Evolutionary conservation across 2,888 invertebrate genomes (phyloP), one percentile per base, ranked within the genome.

Genomic region (Lochmaea crataegi): DNA sequence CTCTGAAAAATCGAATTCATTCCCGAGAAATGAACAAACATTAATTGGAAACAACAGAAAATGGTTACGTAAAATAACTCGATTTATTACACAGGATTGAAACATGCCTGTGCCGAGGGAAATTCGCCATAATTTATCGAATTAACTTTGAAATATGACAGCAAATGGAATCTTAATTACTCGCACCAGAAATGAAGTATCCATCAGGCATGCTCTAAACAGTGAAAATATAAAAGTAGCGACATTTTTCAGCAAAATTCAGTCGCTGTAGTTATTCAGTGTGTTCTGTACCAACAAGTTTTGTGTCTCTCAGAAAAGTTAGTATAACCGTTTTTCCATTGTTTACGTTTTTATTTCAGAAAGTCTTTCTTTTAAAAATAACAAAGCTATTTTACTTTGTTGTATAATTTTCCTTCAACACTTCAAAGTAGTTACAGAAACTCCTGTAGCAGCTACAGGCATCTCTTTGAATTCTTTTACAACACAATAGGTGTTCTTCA

Each of bases 91-190:
- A 1, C 38, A 38, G 42, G 65, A 64, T 74, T 56, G 66, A 70
- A 71, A 70, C 61, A 64, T 65, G 65, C 60, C 61, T 78, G 32
- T 7, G 72, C 78, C 53, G 42, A 45, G 81, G 80, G 81, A 80
- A 80, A 80, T 80, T 53, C 66, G 65, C 65, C 60, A 26, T 56
- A 68, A 57, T 70, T 80, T 77, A 81, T 80, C 79, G 75, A 78
- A 80, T 81, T 80, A 77, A 67, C 74, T 75, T 71, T 60, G 58
- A 70, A 75, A 71, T 78, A 18, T 76, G 73, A 76, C 70, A 72
- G 73, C 73, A 79, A 80, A 80, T 80, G 78, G 80, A 76, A 76
- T 72, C 69, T 71, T 79, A 80, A 80, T 81, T 77, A 76, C 73
- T 77, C 77, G 72, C 32, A 41, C 61, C 63, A 74, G 48, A 64